Base-by-base conservation (phyloP, 1,140 invertebrate species). In the Diachasma alloeum region DNA sequence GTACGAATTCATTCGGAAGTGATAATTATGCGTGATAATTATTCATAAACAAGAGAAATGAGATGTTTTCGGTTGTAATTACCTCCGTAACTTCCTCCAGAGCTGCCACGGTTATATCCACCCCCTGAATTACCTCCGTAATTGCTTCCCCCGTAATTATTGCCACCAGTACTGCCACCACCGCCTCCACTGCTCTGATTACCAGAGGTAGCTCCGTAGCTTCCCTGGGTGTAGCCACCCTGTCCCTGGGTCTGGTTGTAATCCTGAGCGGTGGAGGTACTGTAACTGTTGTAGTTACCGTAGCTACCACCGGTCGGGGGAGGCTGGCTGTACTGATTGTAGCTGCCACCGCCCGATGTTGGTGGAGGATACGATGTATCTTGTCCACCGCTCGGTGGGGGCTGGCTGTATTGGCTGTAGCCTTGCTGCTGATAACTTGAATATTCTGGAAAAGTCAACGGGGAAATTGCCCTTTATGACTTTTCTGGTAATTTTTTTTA, bases 361-460 rank as follows among this genome's bases (percentile, higher is more conserved):
- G 83, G 81, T n/a, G 86, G 86, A 26, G 86, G 86, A 80, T 87
- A 87, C 4, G 85, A 87, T 15, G 86, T 87, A 82, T 87, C 86
- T 36, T 86, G 85, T 24, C 82, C 84, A 75, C 81, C 48, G 0
- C 82, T 77, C 9, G 84, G 82, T 63, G 84, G 85, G 67, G 84
- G 85, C 48, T 86, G 85, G 72, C 82, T 88, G n/a, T 89, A 88
- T 71, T 88, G 87, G 71, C 81, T 86, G 70, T 88, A 89, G 36
- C 82, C 83, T 44, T 88, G 87, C 72, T 89, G 87, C 39, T 86
- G 88, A 69, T 90, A 90, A 74, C 75, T 85, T n/a, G 88, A 85
- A 78, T 89, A 90, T 72, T 90, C 88, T 90, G 72, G 68, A 71
- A 77, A 73, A 76, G 77, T 42, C 11, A 53, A 53, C 6, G 31